A percentile compares a stretch with the other conserved stretches of the same genome.
phyloP scores from a whole-genome alignment of 2,113 vertebrate genomes.

The Copsychus sechellarum region DNA sequence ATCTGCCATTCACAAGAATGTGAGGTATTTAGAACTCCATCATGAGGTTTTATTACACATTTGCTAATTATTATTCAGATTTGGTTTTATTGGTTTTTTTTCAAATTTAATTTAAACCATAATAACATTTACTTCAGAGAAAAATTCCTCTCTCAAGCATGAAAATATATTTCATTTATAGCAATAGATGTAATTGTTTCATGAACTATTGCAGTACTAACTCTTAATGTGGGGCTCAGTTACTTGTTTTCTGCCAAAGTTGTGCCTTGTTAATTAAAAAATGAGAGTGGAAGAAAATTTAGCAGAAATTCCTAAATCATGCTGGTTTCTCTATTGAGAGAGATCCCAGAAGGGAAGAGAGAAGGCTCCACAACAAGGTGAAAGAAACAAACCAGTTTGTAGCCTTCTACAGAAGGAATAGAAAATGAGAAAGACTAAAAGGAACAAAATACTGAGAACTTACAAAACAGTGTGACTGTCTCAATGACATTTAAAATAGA shows the following conservation, averaged over 20 bases:
- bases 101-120: background rate
- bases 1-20: background rate
- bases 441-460: slow-evolving; percentile 4
- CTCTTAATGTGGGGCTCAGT: background rate
- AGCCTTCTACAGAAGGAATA: slow-evolving; percentile 45
- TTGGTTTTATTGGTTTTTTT: background rate
- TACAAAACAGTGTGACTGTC: background rate
- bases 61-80: background rate
- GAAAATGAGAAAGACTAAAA: slow-evolving; percentile 32
- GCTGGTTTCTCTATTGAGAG: background rate
- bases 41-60: background rate
- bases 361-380: background rate
- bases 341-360: background rate
- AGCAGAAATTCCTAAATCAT: background rate
- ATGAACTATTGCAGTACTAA: background rate
- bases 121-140: background rate
- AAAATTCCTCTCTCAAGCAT: background rate
- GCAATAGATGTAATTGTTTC: background rate
- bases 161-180: background rate
- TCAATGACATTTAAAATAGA: slow-evolving; percentile 48
- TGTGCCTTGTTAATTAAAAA: background rate
- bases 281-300: background rate
- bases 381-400: slow-evolving; percentile 24
- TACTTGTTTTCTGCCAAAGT: background rate
- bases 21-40: background rate